Evolutionary conservation across 1,140 invertebrate genomes (phyloP), one percentile per base, ranked within the genome.

Genomic region (Nixonia krombeini): DNA sequence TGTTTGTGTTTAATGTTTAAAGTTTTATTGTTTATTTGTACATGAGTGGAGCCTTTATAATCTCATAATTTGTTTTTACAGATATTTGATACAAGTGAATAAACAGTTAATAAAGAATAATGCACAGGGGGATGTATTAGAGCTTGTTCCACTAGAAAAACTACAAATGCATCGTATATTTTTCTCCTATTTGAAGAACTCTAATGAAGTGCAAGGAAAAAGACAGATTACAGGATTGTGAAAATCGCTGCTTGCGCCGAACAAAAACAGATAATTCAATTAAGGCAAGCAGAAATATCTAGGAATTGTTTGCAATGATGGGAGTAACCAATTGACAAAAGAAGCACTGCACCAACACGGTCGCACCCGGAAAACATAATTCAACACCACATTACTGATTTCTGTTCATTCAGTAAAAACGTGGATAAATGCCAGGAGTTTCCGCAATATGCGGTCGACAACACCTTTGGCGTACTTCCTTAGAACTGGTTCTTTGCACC

Each of bases 211-310:
- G 38, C 84, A 96, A 70, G 94, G 91, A 2, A 85, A 86, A 38
- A 88, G 87, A 42, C 96, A 97, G 86, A 90, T 94, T 31, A 82
- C 90, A 13, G 90, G 90, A 57, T 85, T 98, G 21, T 84, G 5
- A 97, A 97, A 87, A 92, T 97, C 35, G 90, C 90, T 15, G 88
- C 88, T 10, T 97, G 91, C 80, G 90, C 90, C 69, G 89, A 91
- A 78, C 90, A 97, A 76, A 85, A 86, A 65, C 87, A 85, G 9
- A 81, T 96, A 7, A 85, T 88, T 51, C 95, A 98, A 76, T 37
- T 67, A 0, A 86, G 87, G 44, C 95, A 97, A 82, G 85, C 87
- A 7, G 88, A 91, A 53, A 88, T 95, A 68, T 87, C 90, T 45
- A 86, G 85, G 46, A 69, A 91, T 68, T 96, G 94, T 80, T 81